Evolutionary conservation across 2,113 vertebrate genomes (phyloP).

Genomic region (Agapornis roseicollis): DNA sequence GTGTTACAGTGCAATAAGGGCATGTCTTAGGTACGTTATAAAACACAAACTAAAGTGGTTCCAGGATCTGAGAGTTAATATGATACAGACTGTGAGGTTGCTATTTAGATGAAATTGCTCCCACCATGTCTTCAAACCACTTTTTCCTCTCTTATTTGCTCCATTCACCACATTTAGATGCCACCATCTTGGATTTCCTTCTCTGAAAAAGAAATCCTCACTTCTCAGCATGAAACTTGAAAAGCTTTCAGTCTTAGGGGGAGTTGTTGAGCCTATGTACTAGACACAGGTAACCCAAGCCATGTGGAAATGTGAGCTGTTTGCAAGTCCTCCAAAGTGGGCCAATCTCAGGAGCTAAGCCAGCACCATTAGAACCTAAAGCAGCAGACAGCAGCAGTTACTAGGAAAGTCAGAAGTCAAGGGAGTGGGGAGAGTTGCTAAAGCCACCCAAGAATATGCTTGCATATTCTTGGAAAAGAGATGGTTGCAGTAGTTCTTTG

Average conservation of each 20-base stretch:
- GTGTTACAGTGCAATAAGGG: constrained; percentile 52
- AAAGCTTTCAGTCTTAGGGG: constrained; percentile 5
- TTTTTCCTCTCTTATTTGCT: neutral
- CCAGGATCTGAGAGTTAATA: neutral
- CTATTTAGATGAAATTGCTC: constrained; percentile 25
- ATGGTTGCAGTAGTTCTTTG: neutral
- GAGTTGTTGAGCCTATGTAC: neutral
- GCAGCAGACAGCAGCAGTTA: neutral
- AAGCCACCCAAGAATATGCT: neutral
- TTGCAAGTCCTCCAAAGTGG: neutral
- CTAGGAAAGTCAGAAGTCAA: neutral
- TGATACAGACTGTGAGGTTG: neutral
- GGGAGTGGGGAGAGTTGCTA: neutral
- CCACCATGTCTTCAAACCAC: neutral
- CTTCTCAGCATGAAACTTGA: neutral
- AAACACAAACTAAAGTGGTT: constrained; percentile 40
- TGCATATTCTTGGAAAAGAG: neutral
- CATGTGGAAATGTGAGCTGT: neutral
- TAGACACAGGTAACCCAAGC: neutral
- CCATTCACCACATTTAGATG: neutral
- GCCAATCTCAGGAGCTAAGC: neutral
- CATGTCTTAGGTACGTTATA: constrained; percentile 33
- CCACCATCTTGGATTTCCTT: constrained; percentile 18
- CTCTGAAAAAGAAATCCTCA: neutral
- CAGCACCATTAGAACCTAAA: neutral